Evolutionary conservation across 2,797 vertebrate genomes (phyloP), one percentile per base, ranked within the genome.

Genomic region (Vultur gryphus): DNA sequence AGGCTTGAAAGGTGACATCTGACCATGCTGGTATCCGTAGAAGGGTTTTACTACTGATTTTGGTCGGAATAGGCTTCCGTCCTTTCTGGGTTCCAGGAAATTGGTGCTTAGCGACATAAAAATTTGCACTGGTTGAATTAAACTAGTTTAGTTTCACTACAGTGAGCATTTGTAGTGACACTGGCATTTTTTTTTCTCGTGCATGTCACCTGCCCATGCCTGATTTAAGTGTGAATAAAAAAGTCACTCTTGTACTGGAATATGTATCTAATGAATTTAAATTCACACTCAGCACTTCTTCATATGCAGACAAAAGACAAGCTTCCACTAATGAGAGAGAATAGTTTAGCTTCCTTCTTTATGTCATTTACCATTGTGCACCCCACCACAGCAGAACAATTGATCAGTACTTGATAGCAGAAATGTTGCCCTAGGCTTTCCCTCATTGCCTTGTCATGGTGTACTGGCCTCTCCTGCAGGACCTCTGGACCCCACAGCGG

Each of bases 61-160:
- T 7, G 6, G 17, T 70, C 46, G 23, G 31, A 80, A 52, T 8
- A 54, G 62, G 55, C 29, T 90, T 87, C 29, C 15, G 35, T 70
- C 37, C 48, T 88, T 79, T 58, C 51, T 82, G 61, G 3, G 9
- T 89, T 91, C 28, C 55, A 65, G 70, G 69, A 78, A 81, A 46
- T 6, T 13, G 13, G 8, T 91, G 65, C 35, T 75, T 86, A 64
- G 61, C 51, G 76, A 26, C 1, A 14, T 65, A 25, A 86, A 88
- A 78, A 69, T 33, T 65, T 58, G 46, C 10, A 41, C 21, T 37
- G 48, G 33, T 67, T 85, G 37, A 91, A 85, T 78, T 71, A 87
- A 67, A 91, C 89, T 41, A 39, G 37, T 92, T 94, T 48, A 64
- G 28, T 90, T 94, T 92, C 26, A 28, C 58, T 73, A 28, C 28